These are phyloP conservation scores for Urocitellus parryii DNA, from an alignment of 2,113 vertebrate genomes.

Conservation along the genomic window DNA sequence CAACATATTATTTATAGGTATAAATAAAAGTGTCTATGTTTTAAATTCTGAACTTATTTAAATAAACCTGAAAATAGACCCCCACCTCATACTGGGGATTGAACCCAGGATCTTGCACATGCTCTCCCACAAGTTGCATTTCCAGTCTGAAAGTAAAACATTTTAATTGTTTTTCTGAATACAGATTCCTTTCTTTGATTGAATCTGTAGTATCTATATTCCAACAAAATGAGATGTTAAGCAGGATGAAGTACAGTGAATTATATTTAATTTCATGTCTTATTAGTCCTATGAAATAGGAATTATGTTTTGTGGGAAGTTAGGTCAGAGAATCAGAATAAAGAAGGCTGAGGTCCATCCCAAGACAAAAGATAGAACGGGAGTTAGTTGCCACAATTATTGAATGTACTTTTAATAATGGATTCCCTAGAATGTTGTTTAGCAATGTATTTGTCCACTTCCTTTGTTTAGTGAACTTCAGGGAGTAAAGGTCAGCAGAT, in stretches of 20 bases:
- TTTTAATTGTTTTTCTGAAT: conserved; percentile 60
- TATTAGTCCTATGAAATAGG: neutral
- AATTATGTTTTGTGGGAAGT: conserved; percentile 21
- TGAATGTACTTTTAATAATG: conserved; percentile 14
- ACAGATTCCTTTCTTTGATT: neutral
- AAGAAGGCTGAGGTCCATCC: neutral
- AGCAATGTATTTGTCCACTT: neutral
- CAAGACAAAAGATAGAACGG: neutral
- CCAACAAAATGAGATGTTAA: conserved; percentile 27
- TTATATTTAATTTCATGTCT: conserved; percentile 42
- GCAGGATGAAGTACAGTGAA: conserved; percentile 25
- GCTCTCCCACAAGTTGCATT: too few relatives aligned
- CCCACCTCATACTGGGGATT: too few relatives aligned
- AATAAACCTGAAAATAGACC: conserved; percentile 20
- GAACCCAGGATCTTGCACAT: too few relatives aligned
- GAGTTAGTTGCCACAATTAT: neutral
- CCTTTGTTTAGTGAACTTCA: neutral
- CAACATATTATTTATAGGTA: conserved; percentile 12
- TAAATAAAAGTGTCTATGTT: neutral
- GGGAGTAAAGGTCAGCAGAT: neutral
- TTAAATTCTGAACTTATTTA: conserved; percentile 42
- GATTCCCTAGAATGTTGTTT: neutral
- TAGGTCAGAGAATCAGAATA: conserved; percentile 7
- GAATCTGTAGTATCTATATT: neutral
- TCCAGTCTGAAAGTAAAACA: neutral